Evolutionary conservation across 1,140 invertebrate species (phyloP), one percentile per base, ranked within the genome.

Genomic region (Leptinotarsa texana): DNA sequence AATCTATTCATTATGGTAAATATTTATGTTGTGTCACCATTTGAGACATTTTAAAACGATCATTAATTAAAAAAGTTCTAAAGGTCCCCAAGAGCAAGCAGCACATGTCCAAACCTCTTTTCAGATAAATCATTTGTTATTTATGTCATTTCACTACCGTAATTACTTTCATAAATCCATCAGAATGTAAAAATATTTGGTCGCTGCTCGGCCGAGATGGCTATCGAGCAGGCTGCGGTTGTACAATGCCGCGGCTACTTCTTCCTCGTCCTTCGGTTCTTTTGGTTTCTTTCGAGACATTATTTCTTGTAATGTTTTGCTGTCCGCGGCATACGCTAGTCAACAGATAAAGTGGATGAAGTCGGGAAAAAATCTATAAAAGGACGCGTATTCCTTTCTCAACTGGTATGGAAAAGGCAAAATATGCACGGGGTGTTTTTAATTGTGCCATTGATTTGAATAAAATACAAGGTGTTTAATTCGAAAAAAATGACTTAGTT

Each of bases 101-200:
- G 69, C 71, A 73, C 71, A 73, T 73, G 71, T 73, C 71, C 71
- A 22, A 21, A 47, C 69, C 33, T 66, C 71, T 47, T 73, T 65
- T 49, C 57, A 61, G 57, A 73, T 78, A 78, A 78, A 78, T 78
- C 77, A 76, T 74, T 63, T 47, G 66, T 78, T 78, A 78, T 78
- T 78, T 78, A 78, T 78, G 77, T 78, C 77, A 78, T 73, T 78
- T 78, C 77, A 72, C 74, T 73, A 68, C 68, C 73, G 72, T 78
- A 78, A 78, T 78, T 78, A 76, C 74, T 73, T 63, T 74, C 77
- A 78, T 78, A 78, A 78, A 78, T 78, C 75, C 67, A 78, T 78
- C 77, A 78, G 74, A 77, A 73, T 71, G 71, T 49, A 78, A 70
- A 78, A 78, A 78, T 77, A 77, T 77, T 69, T 72, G 69, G 66